phyloP scores from a whole-genome alignment of 2,797 vertebrate genomes.

The Carduelis carduelis region DNA sequence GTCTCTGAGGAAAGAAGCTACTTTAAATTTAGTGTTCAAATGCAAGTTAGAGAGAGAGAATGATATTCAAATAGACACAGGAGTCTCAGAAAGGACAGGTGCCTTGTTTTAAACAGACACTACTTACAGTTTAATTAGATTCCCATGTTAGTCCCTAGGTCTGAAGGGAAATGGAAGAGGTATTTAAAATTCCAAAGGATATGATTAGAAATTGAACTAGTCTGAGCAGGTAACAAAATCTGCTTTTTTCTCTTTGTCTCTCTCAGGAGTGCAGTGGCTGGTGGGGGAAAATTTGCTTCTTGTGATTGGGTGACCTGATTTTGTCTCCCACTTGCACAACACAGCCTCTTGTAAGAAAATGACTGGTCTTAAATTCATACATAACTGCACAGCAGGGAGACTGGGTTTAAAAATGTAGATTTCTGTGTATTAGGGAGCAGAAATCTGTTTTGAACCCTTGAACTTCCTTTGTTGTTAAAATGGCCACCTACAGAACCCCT shows the following conservation, averaged over 20 bases:
- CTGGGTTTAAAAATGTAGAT: conserved; percentile 70
- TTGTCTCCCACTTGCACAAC: conserved; percentile 53
- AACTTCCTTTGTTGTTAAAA: conserved; percentile 77
- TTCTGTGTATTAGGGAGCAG: conserved; percentile 67
- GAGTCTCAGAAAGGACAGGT: background rate
- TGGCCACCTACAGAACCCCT: conserved; percentile 71
- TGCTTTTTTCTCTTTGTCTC: conserved; percentile 9
- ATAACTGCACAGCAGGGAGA: conserved; percentile 74
- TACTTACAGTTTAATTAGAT: conserved; percentile 32
- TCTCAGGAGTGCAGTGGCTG: conserved; percentile 12
- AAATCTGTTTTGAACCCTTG: conserved; percentile 76
- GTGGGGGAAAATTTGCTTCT: conserved; percentile 61
- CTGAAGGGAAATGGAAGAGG: conserved; percentile 23
- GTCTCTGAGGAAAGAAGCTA: background rate
- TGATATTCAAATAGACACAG: background rate
- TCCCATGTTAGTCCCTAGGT: background rate
- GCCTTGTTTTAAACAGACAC: background rate
- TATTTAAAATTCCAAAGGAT: conserved; percentile 37
- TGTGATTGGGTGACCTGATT: conserved; percentile 70
- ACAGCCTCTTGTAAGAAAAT: conserved; percentile 49
- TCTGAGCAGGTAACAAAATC: conserved; percentile 35
- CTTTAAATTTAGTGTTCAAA: background rate
- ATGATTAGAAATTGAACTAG: conserved; percentile 34
- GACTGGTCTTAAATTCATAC: conserved; percentile 68
- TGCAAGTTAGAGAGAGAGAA: background rate